Percentiles rank a stretch among this genome's conserved stretches.
These are phyloP conservation scores for Caranx melampygus DNA, from an alignment of 2,113 vertebrate species.

Conservation along the genomic window DNA sequence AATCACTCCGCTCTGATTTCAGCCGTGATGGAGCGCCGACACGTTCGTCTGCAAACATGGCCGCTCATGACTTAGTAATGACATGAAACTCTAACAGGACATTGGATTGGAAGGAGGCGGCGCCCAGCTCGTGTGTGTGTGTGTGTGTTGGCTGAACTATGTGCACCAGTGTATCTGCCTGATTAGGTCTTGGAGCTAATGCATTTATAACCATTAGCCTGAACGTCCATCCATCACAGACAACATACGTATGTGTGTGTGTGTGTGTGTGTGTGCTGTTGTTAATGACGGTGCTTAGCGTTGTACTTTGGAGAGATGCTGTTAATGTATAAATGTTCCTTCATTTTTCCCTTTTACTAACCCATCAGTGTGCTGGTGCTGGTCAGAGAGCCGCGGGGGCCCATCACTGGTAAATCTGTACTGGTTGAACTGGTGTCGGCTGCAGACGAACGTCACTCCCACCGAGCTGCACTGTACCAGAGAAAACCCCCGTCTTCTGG, in stretches of 20 bases:
- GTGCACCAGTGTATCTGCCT: constrained; percentile 34
- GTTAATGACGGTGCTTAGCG: constrained; percentile 15
- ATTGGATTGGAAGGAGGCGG: constrained; percentile 65
- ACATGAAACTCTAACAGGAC: constrained; percentile 66
- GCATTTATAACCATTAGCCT: constrained; percentile 80
- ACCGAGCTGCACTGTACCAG: no score
- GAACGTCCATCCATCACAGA: constrained; percentile 75
- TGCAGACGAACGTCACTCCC: no score
- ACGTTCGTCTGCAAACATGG: constrained; percentile 63
- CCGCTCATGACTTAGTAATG: constrained; percentile 75
- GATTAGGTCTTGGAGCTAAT: constrained; percentile 71
- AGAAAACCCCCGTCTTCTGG: no score
- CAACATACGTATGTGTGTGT: constrained; percentile 60
- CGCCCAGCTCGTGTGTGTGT: constrained; percentile 3
- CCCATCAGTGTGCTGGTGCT: constrained; percentile 21
- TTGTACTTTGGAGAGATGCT: constrained; percentile 8
- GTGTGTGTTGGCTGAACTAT: neutral
- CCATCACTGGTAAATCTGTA: neutral
- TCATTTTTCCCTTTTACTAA: constrained; percentile 4
- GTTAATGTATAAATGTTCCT: no score
- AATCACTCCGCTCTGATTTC: neutral
- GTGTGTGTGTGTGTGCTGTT: constrained; percentile 22
- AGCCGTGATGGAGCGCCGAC: constrained; percentile 14
- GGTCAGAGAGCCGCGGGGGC: no score
- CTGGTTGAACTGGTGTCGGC: no score